phyloP scores from a whole-genome alignment of 1,140 invertebrate species.

The Pogonognathellus flavescens region DNA sequence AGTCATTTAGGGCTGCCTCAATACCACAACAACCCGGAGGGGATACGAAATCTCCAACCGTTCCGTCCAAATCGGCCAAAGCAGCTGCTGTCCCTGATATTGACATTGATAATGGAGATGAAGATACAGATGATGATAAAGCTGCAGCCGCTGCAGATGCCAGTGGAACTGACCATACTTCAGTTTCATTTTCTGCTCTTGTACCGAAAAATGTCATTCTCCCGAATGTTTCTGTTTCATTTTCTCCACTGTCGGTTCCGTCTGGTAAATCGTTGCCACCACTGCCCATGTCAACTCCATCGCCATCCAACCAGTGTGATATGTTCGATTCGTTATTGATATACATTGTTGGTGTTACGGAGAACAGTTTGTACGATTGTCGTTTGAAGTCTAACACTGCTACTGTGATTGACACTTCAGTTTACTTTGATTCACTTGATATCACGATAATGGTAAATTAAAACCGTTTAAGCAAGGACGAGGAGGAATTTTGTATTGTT shows the following conservation, averaged over 20 bases:
- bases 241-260: neutral
- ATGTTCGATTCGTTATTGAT: neutral
- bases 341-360: neutral
- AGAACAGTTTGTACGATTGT: neutral
- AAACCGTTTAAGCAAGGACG: too few relatives aligned
- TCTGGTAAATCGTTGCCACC: neutral
- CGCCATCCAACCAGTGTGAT: slow-evolving; percentile 8
- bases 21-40: neutral
- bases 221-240: slow-evolving; percentile 18
- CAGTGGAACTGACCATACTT: slow-evolving; percentile 26
- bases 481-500: too few relatives aligned
- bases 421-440: neutral
- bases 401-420: too few relatives aligned
- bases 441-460: neutral
- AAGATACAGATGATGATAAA: slow-evolving; percentile 2
- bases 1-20: neutral
- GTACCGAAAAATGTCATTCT: slow-evolving; percentile 51
- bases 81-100: neutral
- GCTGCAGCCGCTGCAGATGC: slow-evolving; percentile 1
- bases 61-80: neutral
- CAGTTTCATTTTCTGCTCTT: slow-evolving; percentile 49
- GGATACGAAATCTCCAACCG: neutral
- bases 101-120: slow-evolving; percentile 35
- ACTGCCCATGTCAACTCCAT: neutral
- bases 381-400: neutral